Conservation (phyloP, 2,888 invertebrate species). For the Brenthis ino region DNA sequence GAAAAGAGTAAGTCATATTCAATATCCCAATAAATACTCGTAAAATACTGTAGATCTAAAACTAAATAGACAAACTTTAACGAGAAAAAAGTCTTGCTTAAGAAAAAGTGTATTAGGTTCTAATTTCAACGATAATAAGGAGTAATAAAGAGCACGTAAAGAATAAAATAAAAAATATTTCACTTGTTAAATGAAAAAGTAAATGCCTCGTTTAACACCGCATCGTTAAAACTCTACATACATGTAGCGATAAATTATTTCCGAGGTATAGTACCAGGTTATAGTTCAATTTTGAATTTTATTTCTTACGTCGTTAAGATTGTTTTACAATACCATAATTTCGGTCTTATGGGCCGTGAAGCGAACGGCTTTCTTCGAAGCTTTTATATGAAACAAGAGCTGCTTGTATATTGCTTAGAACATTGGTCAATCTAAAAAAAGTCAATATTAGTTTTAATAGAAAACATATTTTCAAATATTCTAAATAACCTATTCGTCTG, state of each 20-base stretch:
- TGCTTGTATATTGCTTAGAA: not conserved
- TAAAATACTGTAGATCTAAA: too few relatives aligned
- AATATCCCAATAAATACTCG: too few relatives aligned
- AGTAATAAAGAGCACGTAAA: too few relatives aligned
- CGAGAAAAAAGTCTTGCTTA: too few relatives aligned
- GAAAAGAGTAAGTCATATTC: too few relatives aligned
- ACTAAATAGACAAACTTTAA: too few relatives aligned
- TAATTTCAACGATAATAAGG: not conserved
- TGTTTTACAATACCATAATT: constrained; percentile 51
- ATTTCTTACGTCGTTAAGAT: constrained; percentile 50
- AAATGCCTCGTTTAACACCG: constrained; percentile 37
- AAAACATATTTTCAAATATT: too few relatives aligned
- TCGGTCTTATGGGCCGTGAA: constrained; percentile 46
- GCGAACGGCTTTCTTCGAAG: constrained; percentile 44
- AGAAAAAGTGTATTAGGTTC: too few relatives aligned
- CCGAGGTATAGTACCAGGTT: constrained; percentile 47
- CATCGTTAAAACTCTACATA: constrained; percentile 42
- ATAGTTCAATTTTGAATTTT: constrained; percentile 64
- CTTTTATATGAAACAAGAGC: not conserved
- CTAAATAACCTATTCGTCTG: too few relatives aligned
- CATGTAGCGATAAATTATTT: constrained; percentile 51
- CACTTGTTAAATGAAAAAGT: constrained; percentile 18
- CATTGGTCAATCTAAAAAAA: not conserved
- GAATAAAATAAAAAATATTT: not conserved
- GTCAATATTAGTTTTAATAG: not conserved